Evolutionary conservation across 2,113 vertebrate species (phyloP).

Genomic region (Tapirus terrestris): DNA sequence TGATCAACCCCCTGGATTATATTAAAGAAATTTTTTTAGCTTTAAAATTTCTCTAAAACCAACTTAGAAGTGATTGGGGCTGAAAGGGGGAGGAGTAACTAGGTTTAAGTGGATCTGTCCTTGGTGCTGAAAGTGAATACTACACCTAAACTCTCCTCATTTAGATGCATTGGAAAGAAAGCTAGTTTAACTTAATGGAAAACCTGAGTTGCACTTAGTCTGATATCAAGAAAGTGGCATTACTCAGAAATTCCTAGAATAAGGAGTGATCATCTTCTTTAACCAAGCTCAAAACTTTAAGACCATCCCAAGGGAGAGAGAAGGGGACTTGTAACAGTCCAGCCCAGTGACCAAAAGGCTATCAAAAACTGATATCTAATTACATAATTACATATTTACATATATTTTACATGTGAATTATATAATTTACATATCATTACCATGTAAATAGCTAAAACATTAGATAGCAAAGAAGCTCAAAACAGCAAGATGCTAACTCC

Average conservation of each 20-base stretch:
- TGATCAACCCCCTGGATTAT: background rate
- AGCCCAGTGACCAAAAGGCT: conserved; percentile 27
- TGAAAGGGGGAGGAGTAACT: background rate
- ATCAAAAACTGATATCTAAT: background rate
- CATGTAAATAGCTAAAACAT: background rate
- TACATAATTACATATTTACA: too few species aligned
- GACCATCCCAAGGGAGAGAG: conserved; percentile 1
- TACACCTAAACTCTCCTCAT: conserved; percentile 28
- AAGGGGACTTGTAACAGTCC: background rate
- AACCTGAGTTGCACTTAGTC: conserved; percentile 8
- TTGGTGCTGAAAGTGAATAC: conserved; percentile 62
- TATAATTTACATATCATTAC: background rate
- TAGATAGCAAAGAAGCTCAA: background rate
- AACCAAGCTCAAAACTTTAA: conserved; percentile 44
- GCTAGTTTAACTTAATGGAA: conserved; percentile 35
- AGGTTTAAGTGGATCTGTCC: conserved; percentile 34
- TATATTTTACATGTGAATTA: too few species aligned
- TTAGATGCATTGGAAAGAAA: conserved; percentile 19
- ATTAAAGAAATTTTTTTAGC: conserved; percentile 10
- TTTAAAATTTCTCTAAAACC: conserved; percentile 47
- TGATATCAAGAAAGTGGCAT: conserved; percentile 25
- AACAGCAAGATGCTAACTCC: conserved; percentile 49
- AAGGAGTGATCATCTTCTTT: background rate
- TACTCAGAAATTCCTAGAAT: background rate
- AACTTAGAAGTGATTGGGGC: background rate